phyloP scores from a whole-genome alignment of 1,140 invertebrate genomes.

The Eumeta japonica region DNA sequence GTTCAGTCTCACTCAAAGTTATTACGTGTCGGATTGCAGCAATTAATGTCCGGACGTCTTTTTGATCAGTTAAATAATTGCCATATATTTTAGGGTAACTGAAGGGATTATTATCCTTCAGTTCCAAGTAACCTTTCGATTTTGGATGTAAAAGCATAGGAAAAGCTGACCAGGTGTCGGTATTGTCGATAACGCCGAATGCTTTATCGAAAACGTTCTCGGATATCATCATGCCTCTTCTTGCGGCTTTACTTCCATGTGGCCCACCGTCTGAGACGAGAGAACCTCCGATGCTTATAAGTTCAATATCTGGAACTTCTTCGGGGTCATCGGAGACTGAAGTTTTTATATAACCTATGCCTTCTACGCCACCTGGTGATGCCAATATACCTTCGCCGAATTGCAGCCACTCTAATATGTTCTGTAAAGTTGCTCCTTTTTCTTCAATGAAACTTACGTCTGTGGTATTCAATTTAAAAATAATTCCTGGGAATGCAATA shows the following conservation, averaged over 20 bases:
- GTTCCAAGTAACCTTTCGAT: conserved; percentile 37
- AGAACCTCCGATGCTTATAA: conserved; percentile 50
- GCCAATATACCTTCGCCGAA: conserved; percentile 43
- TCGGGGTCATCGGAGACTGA: conserved; percentile 47
- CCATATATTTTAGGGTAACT: conserved; percentile 63
- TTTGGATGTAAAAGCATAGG: conserved; percentile 44
- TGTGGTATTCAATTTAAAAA: conserved; percentile 51
- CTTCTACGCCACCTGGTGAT: conserved; percentile 58
- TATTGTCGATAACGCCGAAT: conserved; percentile 28
- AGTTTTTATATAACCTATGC: conserved; percentile 59
- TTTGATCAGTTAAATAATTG: conserved; percentile 18
- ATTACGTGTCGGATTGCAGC: conserved; percentile 34
- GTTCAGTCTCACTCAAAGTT: conserved; percentile 60
- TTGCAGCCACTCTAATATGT: conserved; percentile 25
- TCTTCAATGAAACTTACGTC: conserved; percentile 20
- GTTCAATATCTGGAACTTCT: conserved; percentile 60
- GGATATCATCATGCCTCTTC: conserved; percentile 14
- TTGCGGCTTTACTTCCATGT: conserved; percentile 27
- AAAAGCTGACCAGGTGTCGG: conserved; percentile 36
- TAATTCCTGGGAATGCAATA: conserved; percentile 61
- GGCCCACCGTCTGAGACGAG: conserved; percentile 55
- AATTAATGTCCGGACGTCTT: conserved; percentile 40
- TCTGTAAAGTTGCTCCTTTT: conserved; percentile 10
- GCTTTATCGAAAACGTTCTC: conserved; percentile 25
- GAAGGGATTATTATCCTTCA: conserved; percentile 67